Evolutionary conservation across 2,888 invertebrate species (phyloP).

Genomic region (Oeneis ivallda): DNA sequence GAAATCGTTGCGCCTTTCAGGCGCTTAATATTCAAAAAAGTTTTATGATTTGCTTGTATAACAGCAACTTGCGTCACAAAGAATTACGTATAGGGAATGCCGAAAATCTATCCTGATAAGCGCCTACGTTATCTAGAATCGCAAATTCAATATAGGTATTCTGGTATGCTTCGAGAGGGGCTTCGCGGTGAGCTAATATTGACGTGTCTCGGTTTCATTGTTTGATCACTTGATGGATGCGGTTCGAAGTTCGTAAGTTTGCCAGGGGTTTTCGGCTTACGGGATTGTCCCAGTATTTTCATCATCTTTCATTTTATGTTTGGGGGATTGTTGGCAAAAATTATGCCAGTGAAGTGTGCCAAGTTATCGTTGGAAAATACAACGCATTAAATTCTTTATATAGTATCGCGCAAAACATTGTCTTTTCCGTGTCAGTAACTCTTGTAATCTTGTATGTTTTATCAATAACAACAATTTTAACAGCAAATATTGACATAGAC

Average conservation of each 20-base stretch:
- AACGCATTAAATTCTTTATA: no score
- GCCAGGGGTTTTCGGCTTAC: background rate
- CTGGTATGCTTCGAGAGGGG: constrained; percentile 37
- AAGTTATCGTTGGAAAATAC: no score
- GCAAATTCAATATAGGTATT: constrained; percentile 49
- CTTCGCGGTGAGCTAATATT: constrained; percentile 53
- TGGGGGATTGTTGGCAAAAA: background rate
- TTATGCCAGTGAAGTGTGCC: no score
- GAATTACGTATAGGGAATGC: background rate
- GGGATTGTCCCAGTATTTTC: constrained; percentile 44
- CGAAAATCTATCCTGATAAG: background rate
- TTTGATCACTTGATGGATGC: constrained; percentile 70
- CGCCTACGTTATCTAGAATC: constrained; percentile 44
- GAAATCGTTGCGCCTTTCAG: no score
- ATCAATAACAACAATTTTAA: background rate
- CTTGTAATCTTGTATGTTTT: background rate
- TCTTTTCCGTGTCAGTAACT: no score
- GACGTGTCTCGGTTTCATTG: constrained; percentile 63
- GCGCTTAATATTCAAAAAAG: no score
- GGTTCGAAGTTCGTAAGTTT: constrained; percentile 49
- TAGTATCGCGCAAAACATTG: no score
- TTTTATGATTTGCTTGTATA: background rate
- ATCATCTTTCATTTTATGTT: constrained; percentile 34
- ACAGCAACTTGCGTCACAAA: background rate
- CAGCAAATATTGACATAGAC: no score